Evolutionary conservation across 2,113 vertebrate genomes (phyloP), one percentile per base, ranked within the genome.

Genomic region (Microcebus griseorufus): DNA sequence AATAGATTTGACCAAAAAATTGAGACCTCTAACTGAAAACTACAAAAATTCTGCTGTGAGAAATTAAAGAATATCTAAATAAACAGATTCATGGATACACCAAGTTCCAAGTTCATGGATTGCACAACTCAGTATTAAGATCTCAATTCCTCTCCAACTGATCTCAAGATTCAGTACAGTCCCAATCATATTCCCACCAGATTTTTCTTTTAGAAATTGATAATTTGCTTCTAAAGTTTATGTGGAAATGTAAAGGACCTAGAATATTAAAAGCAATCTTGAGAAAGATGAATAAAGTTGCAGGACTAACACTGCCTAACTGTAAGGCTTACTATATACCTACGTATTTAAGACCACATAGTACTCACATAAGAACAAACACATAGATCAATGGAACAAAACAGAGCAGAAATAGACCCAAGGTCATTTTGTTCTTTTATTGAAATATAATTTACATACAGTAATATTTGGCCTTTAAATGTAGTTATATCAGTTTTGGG

Each of bases 391-490:
- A 69, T 60, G 55, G n/a, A 42, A 55, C 27, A 88, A 51, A 80
- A 90, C 0, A 39, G 39, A 70, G 18, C 17, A 94, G 20, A 89
- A 94, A 73, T 42, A 73, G 65, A 94, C 27, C 22, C 32, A 69
- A 67, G 29, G n/a, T 72, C n/a, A 73, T 92, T 87, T 73, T 81
- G 89, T 55, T 65, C 55, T 92, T 73, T 81, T 58, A 92, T 32
- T 79, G 34, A 81, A 23, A 55, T 84, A 67, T 11, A 62, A 69
- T 67, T 67, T 72, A 83, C 8, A 83, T 11, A 58, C 0, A 72
- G n/a, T 80, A 81, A 91, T 73, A 64, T 64, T 45, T 73, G 45
- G 17, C 9, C 65, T 81, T 86, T 65, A 2, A 70, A 48, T 51
- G 8, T 79, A 62, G 7, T 67, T 90, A 48, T 45, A 55, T 82